phyloP scores from a whole-genome alignment of 2,797 vertebrate genomes.

The Urophycis tenuis region DNA sequence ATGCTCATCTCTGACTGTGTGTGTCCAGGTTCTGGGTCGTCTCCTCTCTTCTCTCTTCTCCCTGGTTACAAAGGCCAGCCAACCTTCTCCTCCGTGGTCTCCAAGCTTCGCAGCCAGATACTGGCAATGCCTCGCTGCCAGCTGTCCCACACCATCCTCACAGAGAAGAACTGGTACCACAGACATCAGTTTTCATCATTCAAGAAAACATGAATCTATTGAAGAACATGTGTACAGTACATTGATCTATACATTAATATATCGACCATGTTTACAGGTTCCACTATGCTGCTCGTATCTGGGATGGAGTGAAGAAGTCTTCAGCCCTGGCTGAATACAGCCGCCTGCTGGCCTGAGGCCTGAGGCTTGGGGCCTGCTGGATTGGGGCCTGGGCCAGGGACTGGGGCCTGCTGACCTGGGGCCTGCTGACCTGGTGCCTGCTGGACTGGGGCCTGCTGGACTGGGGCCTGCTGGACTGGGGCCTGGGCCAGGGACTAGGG shows the following conservation, averaged over 20 bases:
- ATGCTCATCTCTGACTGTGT: not conserved
- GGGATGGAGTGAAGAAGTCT: slow-evolving; percentile 90
- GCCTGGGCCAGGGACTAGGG: too few relatives aligned
- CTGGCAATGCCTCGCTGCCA: slow-evolving; percentile 85
- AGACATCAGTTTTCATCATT: too few relatives aligned
- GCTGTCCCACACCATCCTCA: slow-evolving; percentile 88
- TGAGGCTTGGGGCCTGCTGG: too few relatives aligned
- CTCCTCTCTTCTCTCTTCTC: slow-evolving; percentile 81
- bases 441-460: too few relatives aligned
- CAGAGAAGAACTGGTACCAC: slow-evolving; percentile 86
- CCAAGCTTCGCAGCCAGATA: slow-evolving; percentile 82
- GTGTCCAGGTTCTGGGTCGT: slow-evolving; percentile 64
- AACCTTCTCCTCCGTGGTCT: slow-evolving; percentile 77
- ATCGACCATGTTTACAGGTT: slow-evolving; percentile 69
- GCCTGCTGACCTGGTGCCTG: not conserved
- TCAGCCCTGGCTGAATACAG: slow-evolving; percentile 87
- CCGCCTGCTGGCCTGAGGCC: slow-evolving; percentile 74
- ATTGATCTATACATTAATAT: not conserved
- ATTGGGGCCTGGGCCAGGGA: too few relatives aligned
- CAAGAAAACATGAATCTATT: not conserved
- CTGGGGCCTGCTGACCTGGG: too few relatives aligned
- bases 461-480: too few relatives aligned
- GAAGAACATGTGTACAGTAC: not conserved
- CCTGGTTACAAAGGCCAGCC: slow-evolving; percentile 85
- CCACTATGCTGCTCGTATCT: slow-evolving; percentile 88